Evolutionary conservation across 1,140 invertebrate genomes (phyloP).

Genomic region (Latrodectus geometricus): DNA sequence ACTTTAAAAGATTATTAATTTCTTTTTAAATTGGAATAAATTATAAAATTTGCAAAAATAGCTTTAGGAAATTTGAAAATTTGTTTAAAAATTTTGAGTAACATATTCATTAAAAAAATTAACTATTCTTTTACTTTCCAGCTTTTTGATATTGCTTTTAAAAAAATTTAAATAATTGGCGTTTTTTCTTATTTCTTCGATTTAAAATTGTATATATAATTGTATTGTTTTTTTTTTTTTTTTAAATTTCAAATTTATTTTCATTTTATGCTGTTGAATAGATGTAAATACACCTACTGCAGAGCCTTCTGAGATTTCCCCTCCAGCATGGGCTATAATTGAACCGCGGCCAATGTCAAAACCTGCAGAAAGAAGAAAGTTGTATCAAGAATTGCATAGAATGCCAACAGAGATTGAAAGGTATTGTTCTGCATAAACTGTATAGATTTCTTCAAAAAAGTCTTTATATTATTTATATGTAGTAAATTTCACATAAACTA

Average conservation of each 20-base stretch:
- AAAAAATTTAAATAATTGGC: no score
- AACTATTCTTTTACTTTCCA: no score
- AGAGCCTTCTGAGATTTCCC: not conserved
- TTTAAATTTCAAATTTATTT: not conserved
- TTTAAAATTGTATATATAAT: not conserved
- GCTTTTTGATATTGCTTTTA: no score
- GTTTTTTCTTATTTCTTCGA: not conserved
- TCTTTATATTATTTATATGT: no score
- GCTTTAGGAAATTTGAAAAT: no score
- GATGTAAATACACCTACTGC: no score
- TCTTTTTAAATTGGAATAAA: no score
- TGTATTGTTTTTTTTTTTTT: not conserved
- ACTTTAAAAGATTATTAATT: no score
- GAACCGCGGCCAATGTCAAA: conserved; percentile 1
- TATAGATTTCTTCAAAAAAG: not conserved
- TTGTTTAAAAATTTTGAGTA: no score
- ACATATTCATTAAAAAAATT: no score
- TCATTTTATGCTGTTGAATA: not conserved
- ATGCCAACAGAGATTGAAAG: not conserved
- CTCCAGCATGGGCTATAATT: conserved; percentile 3
- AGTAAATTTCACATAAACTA: no score
- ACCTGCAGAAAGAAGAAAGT: conserved; percentile 5
- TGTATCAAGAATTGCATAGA: conserved; percentile 23
- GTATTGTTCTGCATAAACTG: not conserved
- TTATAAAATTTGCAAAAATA: no score